A percentile compares a stretch with the other conserved stretches of the same genome.
These are phyloP conservation scores for Meandrusa payeni DNA, from an alignment of 2,888 invertebrate genomes.

Conservation along the genomic window DNA sequence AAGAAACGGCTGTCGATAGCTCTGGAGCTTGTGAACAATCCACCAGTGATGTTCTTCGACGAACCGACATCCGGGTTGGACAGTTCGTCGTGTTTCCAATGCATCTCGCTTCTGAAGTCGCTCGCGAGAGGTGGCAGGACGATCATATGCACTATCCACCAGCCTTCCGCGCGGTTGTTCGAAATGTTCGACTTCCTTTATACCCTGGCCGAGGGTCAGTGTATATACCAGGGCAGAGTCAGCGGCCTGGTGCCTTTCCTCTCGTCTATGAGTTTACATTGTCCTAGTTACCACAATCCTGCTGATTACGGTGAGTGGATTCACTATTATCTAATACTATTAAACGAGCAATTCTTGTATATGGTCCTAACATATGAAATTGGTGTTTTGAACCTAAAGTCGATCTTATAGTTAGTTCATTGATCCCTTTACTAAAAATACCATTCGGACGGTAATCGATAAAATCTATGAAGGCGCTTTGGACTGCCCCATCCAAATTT, in stretches of 20 bases:
- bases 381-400: no score
- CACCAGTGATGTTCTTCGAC: constrained; percentile 98
- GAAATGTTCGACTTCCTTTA: constrained; percentile 98
- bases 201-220: constrained; percentile 95
- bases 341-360: no score
- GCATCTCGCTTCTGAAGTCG: constrained; percentile 92
- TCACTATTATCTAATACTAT: no score
- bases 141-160: constrained; percentile 97
- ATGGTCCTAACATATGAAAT: no score
- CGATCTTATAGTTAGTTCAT: no score
- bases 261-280: constrained; percentile 90
- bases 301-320: constrained; percentile 91
- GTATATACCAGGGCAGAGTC: constrained; percentile 94
- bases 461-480: no score
- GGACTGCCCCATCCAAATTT: no score
- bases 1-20: constrained; percentile 95
- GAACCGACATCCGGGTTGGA: constrained; percentile 97
- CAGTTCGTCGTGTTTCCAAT: constrained; percentile 96
- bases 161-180: constrained; percentile 96
- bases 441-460: no score
- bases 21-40: constrained; percentile 95
- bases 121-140: constrained; percentile 93
- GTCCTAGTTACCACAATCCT: constrained; percentile 98
- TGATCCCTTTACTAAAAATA: no score
- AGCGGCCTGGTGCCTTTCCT: constrained; percentile 93